A percentile compares a stretch with the other conserved stretches of the same genome.
These are phyloP conservation scores for Gambusia holbrooki DNA, from an alignment of 2,113 vertebrate species.

Conservation along the genomic window DNA sequence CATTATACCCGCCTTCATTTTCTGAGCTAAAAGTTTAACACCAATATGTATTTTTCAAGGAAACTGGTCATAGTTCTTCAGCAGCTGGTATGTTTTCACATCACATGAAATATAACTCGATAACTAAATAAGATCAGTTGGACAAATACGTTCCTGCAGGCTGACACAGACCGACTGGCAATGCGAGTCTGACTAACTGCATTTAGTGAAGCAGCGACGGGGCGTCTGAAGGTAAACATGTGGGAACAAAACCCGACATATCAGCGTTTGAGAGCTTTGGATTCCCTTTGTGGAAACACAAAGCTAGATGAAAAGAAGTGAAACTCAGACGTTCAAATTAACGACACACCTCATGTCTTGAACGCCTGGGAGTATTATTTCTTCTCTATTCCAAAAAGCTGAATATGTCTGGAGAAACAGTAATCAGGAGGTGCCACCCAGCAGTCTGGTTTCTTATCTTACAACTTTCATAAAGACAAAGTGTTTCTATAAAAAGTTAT, in stretches of 20 bases:
- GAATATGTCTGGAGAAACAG: not conserved
- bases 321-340: not conserved
- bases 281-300: slow-evolving; percentile 11
- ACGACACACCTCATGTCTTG: not conserved
- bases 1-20: not conserved
- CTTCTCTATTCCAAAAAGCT: not conserved
- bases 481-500: slow-evolving; percentile 35
- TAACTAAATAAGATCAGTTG: slow-evolving; percentile 40
- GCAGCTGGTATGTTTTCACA: not conserved
- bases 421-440: not conserved
- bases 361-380: not conserved
- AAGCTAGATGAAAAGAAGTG: not conserved
- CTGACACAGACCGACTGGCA: slow-evolving; percentile 29
- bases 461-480: not conserved
- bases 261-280: not conserved
- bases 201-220: not conserved
- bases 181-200: not conserved
- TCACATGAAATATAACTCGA: not conserved
- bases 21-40: not conserved
- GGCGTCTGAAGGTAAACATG: not conserved
- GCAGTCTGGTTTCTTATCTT: not conserved
- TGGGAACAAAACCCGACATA: slow-evolving; percentile 7
- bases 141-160: slow-evolving; percentile 5
- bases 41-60: not conserved
- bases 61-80: not conserved